Base-by-base conservation (phyloP, 2,113 vertebrate genomes). In the Hypanus sabinus region DNA sequence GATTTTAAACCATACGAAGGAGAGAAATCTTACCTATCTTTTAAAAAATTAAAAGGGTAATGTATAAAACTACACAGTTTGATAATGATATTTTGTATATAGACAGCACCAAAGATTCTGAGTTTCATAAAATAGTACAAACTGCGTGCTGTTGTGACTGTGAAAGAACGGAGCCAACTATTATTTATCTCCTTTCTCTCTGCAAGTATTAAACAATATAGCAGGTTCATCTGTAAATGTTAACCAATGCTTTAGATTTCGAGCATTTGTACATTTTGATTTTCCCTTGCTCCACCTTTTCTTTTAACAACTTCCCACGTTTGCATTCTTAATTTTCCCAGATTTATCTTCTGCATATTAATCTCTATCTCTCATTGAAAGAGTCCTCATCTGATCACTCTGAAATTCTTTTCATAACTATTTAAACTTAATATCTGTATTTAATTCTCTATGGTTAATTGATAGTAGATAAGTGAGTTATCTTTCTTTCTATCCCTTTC, bases 1-100 rank as follows among this genome's bases (percentile, higher is more conserved):
- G 98, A 99, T 95, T 99, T 99, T 95, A 99, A 99, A 95, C 98
- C 98, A 0, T 98, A 99, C n/a, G 97, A 98, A 95, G 98, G 98
- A 95, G 98, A 99, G 94, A 95, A 94, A 68, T 95, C 95, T 0
- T 98, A 95, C 65, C 97, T 99, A 95, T 97, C 97, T 94, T 99
- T 99, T 95, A 97, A 95, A 91, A 97, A 98, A 94, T 96, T 95
- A 96, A 46, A 75, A 0, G 98, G 98, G 98, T 99, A 96, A n/a
- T 95, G 96, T n/a, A 90, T 4, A 60, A 60, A 87, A n/a, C 60
- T 55, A n/a, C 5, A 33, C 30, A 65, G 46, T 46, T 46, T 46
- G 46, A 46, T 46, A 46, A 46, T 46, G 2, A 46, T 46, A 3
- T 46, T 46, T 46, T 46, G 46, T 1, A 46, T 46, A 46, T 46